phyloP scores from a whole-genome alignment of 1,140 invertebrate genomes.

The Archivesica marissinica region DNA sequence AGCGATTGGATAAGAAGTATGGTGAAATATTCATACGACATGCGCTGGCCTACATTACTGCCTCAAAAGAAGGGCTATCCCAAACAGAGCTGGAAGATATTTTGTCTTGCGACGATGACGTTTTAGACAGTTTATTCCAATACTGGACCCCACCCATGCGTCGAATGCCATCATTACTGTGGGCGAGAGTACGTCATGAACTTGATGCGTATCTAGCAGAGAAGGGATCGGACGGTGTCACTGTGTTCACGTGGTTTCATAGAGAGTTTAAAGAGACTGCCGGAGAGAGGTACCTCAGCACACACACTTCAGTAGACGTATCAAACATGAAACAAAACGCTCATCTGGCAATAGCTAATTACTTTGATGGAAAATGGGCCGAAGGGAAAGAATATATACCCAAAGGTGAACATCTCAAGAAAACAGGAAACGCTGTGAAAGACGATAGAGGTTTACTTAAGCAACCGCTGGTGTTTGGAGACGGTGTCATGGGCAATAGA shows the following conservation, averaged over 20 bases:
- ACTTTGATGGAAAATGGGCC: constrained; percentile 96
- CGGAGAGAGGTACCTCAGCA: constrained; percentile 94
- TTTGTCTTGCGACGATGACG: constrained; percentile 75
- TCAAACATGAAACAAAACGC: constrained; percentile 97
- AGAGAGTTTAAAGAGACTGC: constrained; percentile 81
- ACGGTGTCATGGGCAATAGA: not conserved
- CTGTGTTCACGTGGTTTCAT: constrained; percentile 72
- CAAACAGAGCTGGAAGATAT: constrained; percentile 76
- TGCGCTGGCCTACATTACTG: constrained; percentile 85
- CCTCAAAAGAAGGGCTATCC: constrained; percentile 72
- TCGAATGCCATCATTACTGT: constrained; percentile 71
- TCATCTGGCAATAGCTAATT: constrained; percentile 97
- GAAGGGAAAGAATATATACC: constrained; percentile 85
- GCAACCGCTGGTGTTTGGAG: constrained; percentile 26
- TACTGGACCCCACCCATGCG: constrained; percentile 60
- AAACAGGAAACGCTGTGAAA: not conserved
- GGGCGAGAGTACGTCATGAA: constrained; percentile 85
- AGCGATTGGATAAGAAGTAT: constrained; percentile 68
- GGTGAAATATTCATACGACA: constrained; percentile 65
- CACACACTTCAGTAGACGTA: constrained; percentile 85
- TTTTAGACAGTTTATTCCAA: constrained; percentile 68
- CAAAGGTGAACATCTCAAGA: not conserved
- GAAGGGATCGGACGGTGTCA: constrained; percentile 91
- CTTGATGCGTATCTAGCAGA: constrained; percentile 98
- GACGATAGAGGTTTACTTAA: constrained; percentile 32